Evolutionary conservation across 2,888 invertebrate species (phyloP).

Genomic region (Polylopha cassiicola): DNA sequence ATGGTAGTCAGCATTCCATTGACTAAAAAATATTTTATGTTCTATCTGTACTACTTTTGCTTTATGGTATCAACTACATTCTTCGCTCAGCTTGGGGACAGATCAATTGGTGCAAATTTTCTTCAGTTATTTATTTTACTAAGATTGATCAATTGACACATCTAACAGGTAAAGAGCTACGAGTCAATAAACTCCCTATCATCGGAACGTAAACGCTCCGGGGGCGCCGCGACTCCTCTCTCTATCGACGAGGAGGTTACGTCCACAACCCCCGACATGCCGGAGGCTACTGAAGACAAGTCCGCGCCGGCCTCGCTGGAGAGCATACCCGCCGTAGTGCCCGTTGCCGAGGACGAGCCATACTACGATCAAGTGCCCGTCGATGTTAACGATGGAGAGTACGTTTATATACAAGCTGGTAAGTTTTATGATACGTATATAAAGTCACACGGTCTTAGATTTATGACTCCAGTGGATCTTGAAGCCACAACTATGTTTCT

Average conservation of each 20-base stretch:
- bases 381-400: slow-evolving; percentile 83
- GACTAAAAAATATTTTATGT: too few relatives aligned
- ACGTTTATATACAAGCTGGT: slow-evolving; percentile 85
- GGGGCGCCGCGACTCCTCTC: slow-evolving; percentile 70
- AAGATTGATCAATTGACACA: slow-evolving; percentile 1
- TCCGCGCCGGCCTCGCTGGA: slow-evolving; percentile 64
- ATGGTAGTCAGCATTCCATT: too few relatives aligned
- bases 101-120: too few relatives aligned
- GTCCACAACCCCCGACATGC: slow-evolving; percentile 58
- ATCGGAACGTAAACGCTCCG: slow-evolving; percentile 76
- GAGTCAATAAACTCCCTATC: slow-evolving; percentile 81
- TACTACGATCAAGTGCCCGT: slow-evolving; percentile 85
- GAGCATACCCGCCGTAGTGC: slow-evolving; percentile 55
- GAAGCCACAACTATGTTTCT: too few relatives aligned
- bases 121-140: too few relatives aligned
- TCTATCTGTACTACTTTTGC: too few relatives aligned
- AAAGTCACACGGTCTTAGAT: background rate
- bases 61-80: too few relatives aligned
- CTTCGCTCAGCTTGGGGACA: too few relatives aligned
- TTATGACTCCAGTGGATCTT: too few relatives aligned
- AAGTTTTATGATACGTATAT: slow-evolving; percentile 35
- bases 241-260: slow-evolving; percentile 68
- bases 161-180: slow-evolving; percentile 78
- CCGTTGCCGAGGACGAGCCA: slow-evolving; percentile 77
- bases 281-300: slow-evolving; percentile 54